phyloP scores from a whole-genome alignment of 2,113 vertebrate species.

The Neolamprologus caudopunctatus region DNA sequence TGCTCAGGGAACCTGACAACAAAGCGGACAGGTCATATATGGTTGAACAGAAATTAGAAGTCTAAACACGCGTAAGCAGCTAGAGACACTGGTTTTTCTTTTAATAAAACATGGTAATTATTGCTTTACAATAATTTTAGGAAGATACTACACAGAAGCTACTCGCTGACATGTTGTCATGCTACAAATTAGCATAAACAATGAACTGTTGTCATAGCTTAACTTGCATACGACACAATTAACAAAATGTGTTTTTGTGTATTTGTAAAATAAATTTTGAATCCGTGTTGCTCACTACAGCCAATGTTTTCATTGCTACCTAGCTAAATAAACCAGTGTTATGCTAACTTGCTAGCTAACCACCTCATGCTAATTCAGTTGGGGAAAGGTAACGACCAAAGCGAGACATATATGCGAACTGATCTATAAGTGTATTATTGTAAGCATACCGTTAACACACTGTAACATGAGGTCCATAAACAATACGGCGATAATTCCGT shows the following conservation, averaged over 20 bases:
- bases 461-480: conserved; percentile 49
- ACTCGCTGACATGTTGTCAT: neutral
- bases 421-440: neutral
- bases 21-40: neutral
- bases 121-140: neutral
- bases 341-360: neutral
- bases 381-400: neutral
- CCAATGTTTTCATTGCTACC: neutral
- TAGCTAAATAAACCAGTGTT: neutral
- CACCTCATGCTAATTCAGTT: neutral
- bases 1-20: conserved; percentile 66
- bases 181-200: neutral
- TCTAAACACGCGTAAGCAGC: neutral
- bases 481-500: conserved; percentile 47
- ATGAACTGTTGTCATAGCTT: neutral
- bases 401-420: fast-evolving
- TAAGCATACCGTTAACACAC: conserved; percentile 59
- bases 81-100: neutral
- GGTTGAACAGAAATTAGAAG: neutral
- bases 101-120: neutral
- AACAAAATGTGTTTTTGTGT: neutral
- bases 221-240: neutral
- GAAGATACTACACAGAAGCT: neutral
- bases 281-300: neutral
- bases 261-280: neutral